Base-by-base conservation (phyloP, 2,113 vertebrate genomes). In the Climacteris rufus region DNA sequence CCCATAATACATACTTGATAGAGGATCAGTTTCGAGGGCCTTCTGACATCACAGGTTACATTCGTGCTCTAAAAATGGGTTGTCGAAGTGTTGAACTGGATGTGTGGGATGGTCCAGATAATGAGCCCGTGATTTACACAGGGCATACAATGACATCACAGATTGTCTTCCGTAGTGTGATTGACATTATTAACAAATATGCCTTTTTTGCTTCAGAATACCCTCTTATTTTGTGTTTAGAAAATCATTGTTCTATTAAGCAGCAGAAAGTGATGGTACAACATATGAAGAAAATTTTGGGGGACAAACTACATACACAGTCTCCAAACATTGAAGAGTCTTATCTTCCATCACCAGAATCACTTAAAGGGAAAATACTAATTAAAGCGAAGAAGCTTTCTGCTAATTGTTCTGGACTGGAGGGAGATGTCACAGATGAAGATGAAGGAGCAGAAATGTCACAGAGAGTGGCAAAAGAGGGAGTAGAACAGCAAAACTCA, bases 141-240 rank as follows among this genome's bases (percentile, higher is more conserved):
- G 99, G 99, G 31, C 99, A 99, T 84, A 99, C 99, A 20, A 99
- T 99, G 99, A 99, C 99, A 15, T 99, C 99, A 2, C 99, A 99
- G 97, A 99, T 99, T 20, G 98, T 99, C 93, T 99, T 99, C 96
- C 99, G 99, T 80, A 99, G 98, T 3, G 99, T 99, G 77, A 99
- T 99, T 40, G 99, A 99, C 28, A 98, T 99, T 57, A 98, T 99
- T 91, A 99, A 99, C 97, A 99, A 99, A 95, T 99, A 99, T 19
- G 99, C 99, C 7, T 99, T 99, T 94, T 99, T 99, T 83, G 99
- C 99, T 56, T 99, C 99, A 0, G 99, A 99, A 61, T 99, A 99
- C 80, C 99, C 99, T 37, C 97, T 99, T 52, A 98, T 99, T 93
- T 92, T 99, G 49, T 99, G 99, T 96, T 97, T 99, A 96, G 99